Evolutionary conservation across 2,888 invertebrate genomes (phyloP).

Genomic region (Meteorus cinctellus): DNA sequence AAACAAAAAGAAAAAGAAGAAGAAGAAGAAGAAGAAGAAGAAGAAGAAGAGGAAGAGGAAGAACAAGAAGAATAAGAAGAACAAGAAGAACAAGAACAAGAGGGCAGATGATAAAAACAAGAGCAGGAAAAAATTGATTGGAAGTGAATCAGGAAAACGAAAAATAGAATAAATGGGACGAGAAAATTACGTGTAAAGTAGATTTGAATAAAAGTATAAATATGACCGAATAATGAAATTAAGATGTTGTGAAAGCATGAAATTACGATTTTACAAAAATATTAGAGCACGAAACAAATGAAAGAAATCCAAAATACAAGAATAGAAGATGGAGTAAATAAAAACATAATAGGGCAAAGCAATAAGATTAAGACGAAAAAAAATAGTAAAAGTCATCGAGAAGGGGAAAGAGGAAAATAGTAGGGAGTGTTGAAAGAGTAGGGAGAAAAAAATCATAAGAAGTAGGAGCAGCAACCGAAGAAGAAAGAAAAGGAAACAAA

Average conservation of each 20-base stretch:
- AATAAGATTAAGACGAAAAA: conserved; percentile 46
- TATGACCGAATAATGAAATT: too few relatives aligned
- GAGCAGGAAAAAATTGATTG: too few relatives aligned
- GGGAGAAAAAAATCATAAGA: conserved; percentile 46
- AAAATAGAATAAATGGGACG: too few relatives aligned
- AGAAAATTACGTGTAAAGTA: too few relatives aligned
- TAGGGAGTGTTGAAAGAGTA: conserved; percentile 56
- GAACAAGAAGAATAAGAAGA: conserved; percentile 24
- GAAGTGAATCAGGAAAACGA: too few relatives aligned
- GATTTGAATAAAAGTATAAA: too few relatives aligned
- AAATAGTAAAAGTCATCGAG: conserved; percentile 53
- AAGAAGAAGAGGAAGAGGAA: conserved; percentile 42
- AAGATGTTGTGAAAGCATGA: too few relatives aligned
- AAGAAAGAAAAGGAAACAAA: conserved; percentile 49
- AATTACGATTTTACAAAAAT: too few relatives aligned
- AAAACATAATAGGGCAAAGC: conserved; percentile 7
- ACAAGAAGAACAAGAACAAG: conserved; percentile 44
- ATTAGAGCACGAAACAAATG: too few relatives aligned
- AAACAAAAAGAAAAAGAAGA: conserved; percentile 46
- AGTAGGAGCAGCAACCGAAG: conserved; percentile 31
- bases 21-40: conserved; percentile 58
- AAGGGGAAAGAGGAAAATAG: conserved; percentile 49
- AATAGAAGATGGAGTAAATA: not conserved
- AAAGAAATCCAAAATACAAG: too few relatives aligned
- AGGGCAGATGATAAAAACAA: too few relatives aligned